These are phyloP conservation scores for Orchesella cincta DNA, from an alignment of 1,140 invertebrate genomes.

Conservation along the genomic window DNA sequence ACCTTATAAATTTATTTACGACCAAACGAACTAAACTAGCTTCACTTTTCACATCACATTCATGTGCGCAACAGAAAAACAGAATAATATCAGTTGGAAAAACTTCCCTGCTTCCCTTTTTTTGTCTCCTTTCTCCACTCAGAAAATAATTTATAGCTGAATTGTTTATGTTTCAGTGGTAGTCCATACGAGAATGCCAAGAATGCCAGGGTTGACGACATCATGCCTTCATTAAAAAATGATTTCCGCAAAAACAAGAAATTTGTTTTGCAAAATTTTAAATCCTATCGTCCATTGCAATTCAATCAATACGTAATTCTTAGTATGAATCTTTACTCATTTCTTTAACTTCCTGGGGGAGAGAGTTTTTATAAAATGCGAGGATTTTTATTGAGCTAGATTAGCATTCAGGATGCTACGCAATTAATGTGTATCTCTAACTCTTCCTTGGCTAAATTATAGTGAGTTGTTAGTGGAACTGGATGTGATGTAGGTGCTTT, in stretches of 20 bases:
- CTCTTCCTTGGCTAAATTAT: too few species aligned
- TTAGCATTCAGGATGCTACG: too few species aligned
- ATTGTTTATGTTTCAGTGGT: too few species aligned
- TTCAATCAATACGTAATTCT: neutral
- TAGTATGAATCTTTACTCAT: too few species aligned
- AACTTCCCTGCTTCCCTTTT: neutral
- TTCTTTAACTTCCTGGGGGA: too few species aligned
- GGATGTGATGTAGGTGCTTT: neutral
- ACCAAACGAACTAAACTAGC: neutral
- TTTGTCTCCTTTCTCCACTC: neutral
- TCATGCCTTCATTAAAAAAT: neutral
- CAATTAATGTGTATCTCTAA: too few species aligned
- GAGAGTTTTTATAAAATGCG: too few species aligned
- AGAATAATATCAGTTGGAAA: too few species aligned
- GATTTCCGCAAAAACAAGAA: neutral
- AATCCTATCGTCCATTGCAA: neutral
- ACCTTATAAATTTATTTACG: neutral
- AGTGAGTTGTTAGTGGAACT: too few species aligned
- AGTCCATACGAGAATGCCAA: too few species aligned
- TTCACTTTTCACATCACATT: neutral
- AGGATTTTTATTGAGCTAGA: too few species aligned
- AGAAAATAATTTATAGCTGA: neutral
- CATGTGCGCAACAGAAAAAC: too few species aligned
- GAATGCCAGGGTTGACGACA: neutral
- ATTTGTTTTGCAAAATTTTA: neutral